A percentile compares a stretch with the other conserved stretches of the same genome.
phyloP scores from a whole-genome alignment of 2,113 vertebrate species.

The Syngnathus scovelli region DNA sequence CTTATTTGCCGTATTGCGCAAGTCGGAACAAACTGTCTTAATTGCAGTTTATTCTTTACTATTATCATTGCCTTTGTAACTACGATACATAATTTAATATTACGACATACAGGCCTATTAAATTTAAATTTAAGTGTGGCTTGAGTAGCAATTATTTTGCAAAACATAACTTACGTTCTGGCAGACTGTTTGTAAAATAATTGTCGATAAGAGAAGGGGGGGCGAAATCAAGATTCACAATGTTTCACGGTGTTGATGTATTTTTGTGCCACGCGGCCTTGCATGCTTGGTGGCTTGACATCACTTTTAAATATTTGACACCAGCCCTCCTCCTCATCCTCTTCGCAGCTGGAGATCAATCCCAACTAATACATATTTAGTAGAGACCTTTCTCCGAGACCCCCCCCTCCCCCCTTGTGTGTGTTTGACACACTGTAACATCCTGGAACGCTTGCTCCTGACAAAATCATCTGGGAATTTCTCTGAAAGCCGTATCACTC shows the following conservation, averaged over 20 bases:
- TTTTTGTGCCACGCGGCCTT: background rate
- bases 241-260: background rate
- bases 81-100: background rate
- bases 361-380: slow-evolving; percentile 18
- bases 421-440: slow-evolving; percentile 7
- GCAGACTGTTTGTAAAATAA: background rate
- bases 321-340: background rate
- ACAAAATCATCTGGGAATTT: slow-evolving; percentile 29
- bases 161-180: no score
- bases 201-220: background rate
- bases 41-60: background rate
- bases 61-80: background rate
- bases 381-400: slow-evolving; percentile 1
- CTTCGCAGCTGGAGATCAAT: slow-evolving; percentile 25
- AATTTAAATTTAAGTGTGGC: no score
- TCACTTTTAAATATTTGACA: slow-evolving; percentile 28
- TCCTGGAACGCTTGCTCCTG: slow-evolving; percentile 15
- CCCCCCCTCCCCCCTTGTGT: no score
- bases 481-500: slow-evolving; percentile 26
- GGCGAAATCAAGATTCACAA: background rate
- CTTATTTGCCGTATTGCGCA: background rate
- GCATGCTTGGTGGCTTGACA: slow-evolving; percentile 17
- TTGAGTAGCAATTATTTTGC: no score
- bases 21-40: background rate
- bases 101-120: background rate